A percentile compares a stretch with the other conserved stretches of the same genome.
Conservation (phyloP, 2,113 vertebrate species). For the Antidorcas marsupialis region DNA sequence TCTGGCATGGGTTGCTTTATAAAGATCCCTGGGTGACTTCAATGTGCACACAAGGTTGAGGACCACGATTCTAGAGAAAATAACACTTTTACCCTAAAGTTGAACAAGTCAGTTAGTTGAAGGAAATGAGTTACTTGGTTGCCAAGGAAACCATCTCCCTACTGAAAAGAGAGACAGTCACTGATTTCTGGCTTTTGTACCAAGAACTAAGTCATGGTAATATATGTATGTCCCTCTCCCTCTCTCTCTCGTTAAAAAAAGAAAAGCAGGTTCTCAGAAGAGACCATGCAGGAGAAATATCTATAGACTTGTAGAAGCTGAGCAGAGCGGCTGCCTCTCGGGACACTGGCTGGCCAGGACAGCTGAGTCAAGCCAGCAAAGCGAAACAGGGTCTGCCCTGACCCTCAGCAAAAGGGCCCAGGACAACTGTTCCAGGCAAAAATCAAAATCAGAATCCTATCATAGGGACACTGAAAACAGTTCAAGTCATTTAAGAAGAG, state of each 20-base stretch:
- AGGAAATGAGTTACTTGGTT: background rate
- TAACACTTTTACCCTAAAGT: background rate
- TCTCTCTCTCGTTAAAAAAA: background rate
- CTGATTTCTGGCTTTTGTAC: background rate
- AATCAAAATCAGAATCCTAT: background rate
- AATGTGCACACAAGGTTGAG: background rate
- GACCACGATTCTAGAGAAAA: background rate
- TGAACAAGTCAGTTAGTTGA: background rate
- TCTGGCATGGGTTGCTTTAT: background rate
- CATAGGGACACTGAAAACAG: background rate
- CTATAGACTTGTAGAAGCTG: background rate
- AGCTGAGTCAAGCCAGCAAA: background rate
- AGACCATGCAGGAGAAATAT: background rate
- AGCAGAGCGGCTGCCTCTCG: background rate
- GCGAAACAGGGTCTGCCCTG: background rate
- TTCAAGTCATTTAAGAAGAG: background rate
- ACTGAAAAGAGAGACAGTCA: background rate
- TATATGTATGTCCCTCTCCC: background rate
- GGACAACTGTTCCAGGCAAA: background rate
- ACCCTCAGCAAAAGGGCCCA: background rate
- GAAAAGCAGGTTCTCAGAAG: background rate
- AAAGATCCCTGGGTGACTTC: background rate
- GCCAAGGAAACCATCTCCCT: background rate
- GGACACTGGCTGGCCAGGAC: background rate
- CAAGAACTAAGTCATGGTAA: background rate